A percentile compares a stretch with the other conserved stretches of the same genome.
These are phyloP conservation scores for Podabrus alpinus DNA, from an alignment of 2,888 invertebrate species.

Conservation along the genomic window DNA sequence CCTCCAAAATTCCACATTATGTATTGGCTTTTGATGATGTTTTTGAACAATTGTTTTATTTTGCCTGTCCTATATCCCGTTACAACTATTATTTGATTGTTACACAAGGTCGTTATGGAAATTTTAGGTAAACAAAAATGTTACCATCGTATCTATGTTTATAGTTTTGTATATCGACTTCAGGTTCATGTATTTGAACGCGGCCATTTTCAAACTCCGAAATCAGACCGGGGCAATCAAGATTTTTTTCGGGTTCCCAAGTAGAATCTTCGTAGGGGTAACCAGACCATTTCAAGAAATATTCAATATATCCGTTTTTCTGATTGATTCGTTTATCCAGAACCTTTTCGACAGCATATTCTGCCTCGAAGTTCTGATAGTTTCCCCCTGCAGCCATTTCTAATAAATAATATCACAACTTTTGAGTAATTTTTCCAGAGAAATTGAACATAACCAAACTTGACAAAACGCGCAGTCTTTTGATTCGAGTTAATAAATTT, in stretches of 20 bases:
- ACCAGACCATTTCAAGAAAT: constrained; percentile 72
- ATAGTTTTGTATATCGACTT: constrained; percentile 39
- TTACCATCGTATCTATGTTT: not conserved
- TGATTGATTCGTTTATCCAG: constrained; percentile 74
- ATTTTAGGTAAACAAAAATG: no score
- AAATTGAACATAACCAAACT: not conserved
- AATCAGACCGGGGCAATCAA: constrained; percentile 89
- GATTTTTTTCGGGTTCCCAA: constrained; percentile 88
- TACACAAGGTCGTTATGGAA: no score
- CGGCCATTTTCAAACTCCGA: constrained; percentile 82
- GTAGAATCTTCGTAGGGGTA: constrained; percentile 89
- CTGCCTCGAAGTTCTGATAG: constrained; percentile 58
- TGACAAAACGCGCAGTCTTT: not conserved
- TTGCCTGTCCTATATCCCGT: no score
- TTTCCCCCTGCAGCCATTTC: not conserved
- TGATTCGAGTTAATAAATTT: no score
- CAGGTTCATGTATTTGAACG: constrained; percentile 58
- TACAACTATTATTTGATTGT: no score
- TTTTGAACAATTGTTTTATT: no score
- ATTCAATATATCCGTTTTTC: constrained; percentile 62
- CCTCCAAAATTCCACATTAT: no score
- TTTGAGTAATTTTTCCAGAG: not conserved
- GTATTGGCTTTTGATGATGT: no score
- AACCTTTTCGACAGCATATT: constrained; percentile 89
- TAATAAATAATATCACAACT: not conserved